phyloP scores from a whole-genome alignment of 2,888 invertebrate species.

The Cinara cedri region DNA sequence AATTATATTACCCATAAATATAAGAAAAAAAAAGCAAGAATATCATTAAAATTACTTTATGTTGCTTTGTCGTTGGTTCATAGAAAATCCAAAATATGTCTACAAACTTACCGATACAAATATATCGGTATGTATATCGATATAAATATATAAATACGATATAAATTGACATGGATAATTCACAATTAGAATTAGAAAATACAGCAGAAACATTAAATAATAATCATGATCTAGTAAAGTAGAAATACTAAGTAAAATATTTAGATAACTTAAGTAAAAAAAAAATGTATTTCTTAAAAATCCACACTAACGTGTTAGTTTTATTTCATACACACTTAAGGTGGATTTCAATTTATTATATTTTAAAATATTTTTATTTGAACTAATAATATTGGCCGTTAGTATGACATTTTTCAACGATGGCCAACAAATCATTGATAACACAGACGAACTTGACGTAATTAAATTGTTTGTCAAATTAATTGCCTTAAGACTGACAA shows the following conservation, averaged over 20 bases:
- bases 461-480: slow-evolving; percentile 25
- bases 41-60: too few relatives aligned
- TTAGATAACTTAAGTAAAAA: background rate
- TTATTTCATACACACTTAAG: background rate
- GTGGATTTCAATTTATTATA: background rate
- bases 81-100: too few relatives aligned
- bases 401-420: background rate
- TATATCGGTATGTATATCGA: too few relatives aligned
- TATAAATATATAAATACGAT: too few relatives aligned
- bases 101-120: too few relatives aligned
- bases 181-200: background rate
- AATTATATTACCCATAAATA: too few relatives aligned
- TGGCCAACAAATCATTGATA: slow-evolving; percentile 24
- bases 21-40: too few relatives aligned
- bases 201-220: background rate
- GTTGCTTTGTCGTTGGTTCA: too few relatives aligned
- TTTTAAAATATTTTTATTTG: background rate
- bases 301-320: background rate
- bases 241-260: background rate
- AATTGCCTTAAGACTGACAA: slow-evolving; percentile 1
- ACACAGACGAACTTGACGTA: background rate
- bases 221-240: background rate
- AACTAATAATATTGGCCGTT: slow-evolving; percentile 11
- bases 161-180: background rate
- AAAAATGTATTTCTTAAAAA: background rate